Evolutionary conservation across 1,140 invertebrate species (phyloP).

Genomic region (Cherax destructor): DNA sequence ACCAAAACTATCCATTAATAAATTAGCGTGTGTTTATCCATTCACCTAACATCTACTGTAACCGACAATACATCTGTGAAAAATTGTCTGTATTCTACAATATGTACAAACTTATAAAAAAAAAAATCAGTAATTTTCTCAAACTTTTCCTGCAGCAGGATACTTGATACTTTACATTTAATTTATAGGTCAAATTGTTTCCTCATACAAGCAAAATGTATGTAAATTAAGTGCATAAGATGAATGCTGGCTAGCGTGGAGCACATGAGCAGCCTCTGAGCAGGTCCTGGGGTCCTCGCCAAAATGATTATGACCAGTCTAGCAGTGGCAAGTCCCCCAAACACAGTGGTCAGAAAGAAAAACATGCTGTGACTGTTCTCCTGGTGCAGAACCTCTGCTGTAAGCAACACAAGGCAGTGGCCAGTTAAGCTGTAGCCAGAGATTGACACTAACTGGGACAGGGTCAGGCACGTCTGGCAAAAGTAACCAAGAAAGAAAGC

Average conservation of each 20-base stretch:
- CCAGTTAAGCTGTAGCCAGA: conserved; percentile 52
- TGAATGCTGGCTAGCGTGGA: conserved; percentile 48
- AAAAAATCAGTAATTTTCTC: not conserved
- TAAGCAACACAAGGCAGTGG: conserved; percentile 50
- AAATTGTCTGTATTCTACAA: not conserved
- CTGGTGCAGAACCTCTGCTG: conserved; percentile 54
- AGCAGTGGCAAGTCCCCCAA: conserved; percentile 56
- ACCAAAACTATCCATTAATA: not conserved
- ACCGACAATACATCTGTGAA: not conserved
- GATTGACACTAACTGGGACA: conserved; percentile 38
- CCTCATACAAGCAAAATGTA: conserved; percentile 64
- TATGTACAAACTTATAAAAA: not conserved
- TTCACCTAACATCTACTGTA: not conserved
- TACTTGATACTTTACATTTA: not conserved
- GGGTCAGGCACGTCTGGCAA: conserved; percentile 28
- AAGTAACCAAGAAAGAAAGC: conserved; percentile 41
- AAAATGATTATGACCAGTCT: conserved; percentile 33
- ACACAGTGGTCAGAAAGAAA: conserved; percentile 51
- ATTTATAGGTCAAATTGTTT: conserved; percentile 37
- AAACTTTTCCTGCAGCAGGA: not conserved
- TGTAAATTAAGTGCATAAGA: conserved; percentile 61
- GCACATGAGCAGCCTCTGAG: conserved; percentile 48
- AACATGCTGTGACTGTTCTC: conserved; percentile 42
- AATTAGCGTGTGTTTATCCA: not conserved
- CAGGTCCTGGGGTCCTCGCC: conserved; percentile 33